phyloP scores from a whole-genome alignment of 2,797 vertebrate species.

The Psittacula derbiana region DNA sequence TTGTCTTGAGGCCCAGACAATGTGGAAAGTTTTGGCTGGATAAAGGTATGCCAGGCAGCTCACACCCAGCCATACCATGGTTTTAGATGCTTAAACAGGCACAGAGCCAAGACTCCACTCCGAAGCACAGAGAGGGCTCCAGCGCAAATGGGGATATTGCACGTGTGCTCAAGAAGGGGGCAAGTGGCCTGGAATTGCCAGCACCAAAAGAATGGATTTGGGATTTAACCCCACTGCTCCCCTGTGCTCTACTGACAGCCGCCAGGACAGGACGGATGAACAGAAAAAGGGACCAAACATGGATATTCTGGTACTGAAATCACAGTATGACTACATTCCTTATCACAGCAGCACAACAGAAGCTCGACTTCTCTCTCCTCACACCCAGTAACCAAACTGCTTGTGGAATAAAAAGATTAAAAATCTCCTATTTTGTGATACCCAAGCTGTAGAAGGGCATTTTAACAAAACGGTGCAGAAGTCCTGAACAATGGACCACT shows the following conservation, averaged over 20 bases:
- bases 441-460: not conserved
- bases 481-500: not conserved
- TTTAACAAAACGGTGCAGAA: not conserved
- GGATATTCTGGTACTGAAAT: not conserved
- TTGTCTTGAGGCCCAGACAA: constrained; percentile 24
- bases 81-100: not conserved
- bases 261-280: constrained; percentile 6
- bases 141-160: constrained; percentile 21
- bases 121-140: not conserved
- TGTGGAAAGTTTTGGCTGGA: constrained; percentile 31
- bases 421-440: not conserved
- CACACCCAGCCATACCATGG: not conserved
- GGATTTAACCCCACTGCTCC: not conserved
- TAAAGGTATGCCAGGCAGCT: not conserved
- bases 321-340: constrained; percentile 11
- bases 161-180: not conserved
- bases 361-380: not conserved
- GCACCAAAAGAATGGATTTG: constrained; percentile 21
- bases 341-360: not conserved
- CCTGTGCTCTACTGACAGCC: not conserved
- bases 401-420: not conserved
- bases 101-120: not conserved
- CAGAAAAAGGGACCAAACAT: not conserved
- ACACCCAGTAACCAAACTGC: not conserved
- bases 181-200: not conserved